A percentile compares a stretch with the other conserved stretches of the same genome.
phyloP scores from a whole-genome alignment of 2,113 vertebrate species.

The Murina feae region DNA sequence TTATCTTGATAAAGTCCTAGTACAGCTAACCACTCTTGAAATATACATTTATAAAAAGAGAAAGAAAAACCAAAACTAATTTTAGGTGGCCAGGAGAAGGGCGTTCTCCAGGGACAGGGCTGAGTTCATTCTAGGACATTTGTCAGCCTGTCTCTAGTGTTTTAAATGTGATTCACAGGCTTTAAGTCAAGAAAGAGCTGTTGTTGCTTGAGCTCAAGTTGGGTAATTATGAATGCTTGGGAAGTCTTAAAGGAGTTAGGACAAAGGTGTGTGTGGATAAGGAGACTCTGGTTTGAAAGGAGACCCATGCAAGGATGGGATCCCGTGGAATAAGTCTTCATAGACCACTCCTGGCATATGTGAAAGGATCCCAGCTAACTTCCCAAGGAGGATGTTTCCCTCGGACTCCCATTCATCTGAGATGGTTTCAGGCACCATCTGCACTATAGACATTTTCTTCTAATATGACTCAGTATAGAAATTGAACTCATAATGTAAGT shows the following conservation, averaged over 20 bases:
- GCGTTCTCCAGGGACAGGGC: constrained; percentile 1
- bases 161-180: neutral
- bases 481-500: neutral
- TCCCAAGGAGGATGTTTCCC: neutral
- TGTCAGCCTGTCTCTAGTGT: constrained; percentile 2
- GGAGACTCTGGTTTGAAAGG: neutral
- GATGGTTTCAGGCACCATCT: neutral
- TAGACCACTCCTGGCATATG: neutral
- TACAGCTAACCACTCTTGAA: constrained; percentile 55
- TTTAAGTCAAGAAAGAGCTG: neutral
- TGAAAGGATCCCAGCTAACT: neutral
- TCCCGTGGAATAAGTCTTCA: neutral
- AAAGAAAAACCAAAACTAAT: constrained; percentile 64
- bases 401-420: neutral
- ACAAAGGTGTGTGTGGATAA: neutral
- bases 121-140: constrained; percentile 66
- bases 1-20: constrained; percentile 64
- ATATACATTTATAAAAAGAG: constrained; percentile 59
- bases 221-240: neutral
- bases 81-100: constrained; percentile 64
- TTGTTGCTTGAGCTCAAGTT: neutral
- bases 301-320: neutral
- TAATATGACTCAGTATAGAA: neutral
- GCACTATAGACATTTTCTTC: neutral
- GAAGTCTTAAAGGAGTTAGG: neutral